Evolutionary conservation across 2,888 invertebrate species (phyloP), one percentile per base, ranked within the genome.

Genomic region (Orthosia gothica): DNA sequence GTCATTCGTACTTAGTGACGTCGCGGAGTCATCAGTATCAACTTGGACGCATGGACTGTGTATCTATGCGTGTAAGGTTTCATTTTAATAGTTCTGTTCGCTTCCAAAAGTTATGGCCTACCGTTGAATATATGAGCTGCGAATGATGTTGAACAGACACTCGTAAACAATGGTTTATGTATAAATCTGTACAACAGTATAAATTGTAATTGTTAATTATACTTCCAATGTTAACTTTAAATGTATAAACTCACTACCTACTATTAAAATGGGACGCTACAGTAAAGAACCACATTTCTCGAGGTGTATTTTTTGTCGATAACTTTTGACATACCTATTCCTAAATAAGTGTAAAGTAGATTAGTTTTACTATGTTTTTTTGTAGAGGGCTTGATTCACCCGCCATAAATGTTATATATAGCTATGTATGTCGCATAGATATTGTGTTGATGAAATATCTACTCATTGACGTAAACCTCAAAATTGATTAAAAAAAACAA

Each of bases 301-400:
- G 84, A 86, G 85, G 84, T 90, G 88, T 89, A 88, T 88, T 89
- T 91, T 90, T 91, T 91, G 92, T 92, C 90, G 90, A 92, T 90
- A 91, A 87, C 86, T 89, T 89, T 91, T 88, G 87, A 92, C 91
- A 90, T 94, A 91, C 91, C 90, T 94, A 94, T 95, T 94, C 94
- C 94, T 94, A 93, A 92, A 92, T 94, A 93, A 93, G 90, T 94
- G 94, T 94, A 94, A 93, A 93, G 91, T 95, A 94, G 93, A 87
- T 89, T 93, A 94, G 91, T 85, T 87, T 87, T 88, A 90, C 74
- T 80, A 81, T 82, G 72, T 81, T 71, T 74, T 91, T 91, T 89
- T 89, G 85, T 88, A 88, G 89, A 86, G 90, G 89, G 83, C 69
- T 74, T 86, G 72, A 78, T 88, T 81, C 78, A 79, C 83, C 79